A percentile compares a stretch with the other conserved stretches of the same genome.
Evolutionary conservation across 2,113 vertebrate genomes (phyloP).

Genomic region (Tinamus guttatus): DNA sequence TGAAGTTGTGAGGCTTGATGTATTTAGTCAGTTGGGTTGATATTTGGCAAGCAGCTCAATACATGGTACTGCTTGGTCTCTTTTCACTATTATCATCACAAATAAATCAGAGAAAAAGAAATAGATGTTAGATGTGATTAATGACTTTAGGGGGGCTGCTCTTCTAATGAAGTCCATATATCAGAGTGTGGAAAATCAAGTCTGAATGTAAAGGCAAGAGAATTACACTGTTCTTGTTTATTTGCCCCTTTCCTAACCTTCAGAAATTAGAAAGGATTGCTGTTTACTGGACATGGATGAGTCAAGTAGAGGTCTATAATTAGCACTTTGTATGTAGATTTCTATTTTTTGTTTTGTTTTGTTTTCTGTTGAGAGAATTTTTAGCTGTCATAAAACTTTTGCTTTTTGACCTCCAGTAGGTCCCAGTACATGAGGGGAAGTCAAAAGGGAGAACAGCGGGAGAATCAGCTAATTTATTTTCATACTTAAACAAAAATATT

Average conservation of each 20-base stretch:
- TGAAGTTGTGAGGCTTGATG: background rate
- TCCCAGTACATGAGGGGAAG: background rate
- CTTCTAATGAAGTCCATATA: background rate
- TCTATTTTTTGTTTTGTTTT: background rate
- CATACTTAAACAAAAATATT: constrained; percentile 34
- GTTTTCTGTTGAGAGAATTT: background rate
- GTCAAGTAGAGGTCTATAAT: background rate
- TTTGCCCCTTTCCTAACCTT: background rate
- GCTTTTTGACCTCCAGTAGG: background rate
- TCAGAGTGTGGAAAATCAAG: background rate
- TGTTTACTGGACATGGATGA: background rate
- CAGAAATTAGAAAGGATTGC: background rate
- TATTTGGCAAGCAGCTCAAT: background rate
- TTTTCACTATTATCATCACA: background rate
- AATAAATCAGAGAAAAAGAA: background rate
- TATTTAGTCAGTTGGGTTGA: background rate
- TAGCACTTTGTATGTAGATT: background rate
- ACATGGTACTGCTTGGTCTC: background rate
- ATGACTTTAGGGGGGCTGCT: background rate
- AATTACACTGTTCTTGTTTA: background rate
- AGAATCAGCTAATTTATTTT: constrained; percentile 38
- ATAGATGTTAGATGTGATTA: background rate
- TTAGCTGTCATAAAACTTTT: background rate
- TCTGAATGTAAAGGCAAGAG: background rate
- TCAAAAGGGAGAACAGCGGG: background rate